phyloP scores from a whole-genome alignment of 2,797 vertebrate genomes.

The Euphonia xanthogaster region DNA sequence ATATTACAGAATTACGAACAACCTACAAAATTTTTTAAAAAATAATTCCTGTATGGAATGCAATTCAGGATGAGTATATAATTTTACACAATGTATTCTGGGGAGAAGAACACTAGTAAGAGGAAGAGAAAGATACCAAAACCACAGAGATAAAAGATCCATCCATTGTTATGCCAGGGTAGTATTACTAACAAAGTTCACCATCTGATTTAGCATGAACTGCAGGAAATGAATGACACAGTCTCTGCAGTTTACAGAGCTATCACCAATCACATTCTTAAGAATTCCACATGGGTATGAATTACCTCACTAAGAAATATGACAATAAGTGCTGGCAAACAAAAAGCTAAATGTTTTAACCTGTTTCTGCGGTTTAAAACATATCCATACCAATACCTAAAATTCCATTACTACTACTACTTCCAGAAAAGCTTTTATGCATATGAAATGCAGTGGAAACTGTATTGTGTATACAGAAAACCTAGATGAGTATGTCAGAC shows the following conservation, averaged over 20 bases:
- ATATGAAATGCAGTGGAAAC: neutral
- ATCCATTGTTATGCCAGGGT: neutral
- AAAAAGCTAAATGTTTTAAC: neutral
- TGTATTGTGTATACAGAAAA: neutral
- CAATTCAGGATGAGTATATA: neutral
- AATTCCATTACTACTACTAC: neutral
- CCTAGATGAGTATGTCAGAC: neutral
- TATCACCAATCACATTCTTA: neutral
- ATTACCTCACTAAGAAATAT: neutral
- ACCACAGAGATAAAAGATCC: neutral
- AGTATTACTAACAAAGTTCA: neutral
- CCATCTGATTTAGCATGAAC: neutral
- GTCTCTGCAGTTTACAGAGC: neutral
- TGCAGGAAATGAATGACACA: neutral
- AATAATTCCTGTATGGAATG: neutral
- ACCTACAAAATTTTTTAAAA: neutral
- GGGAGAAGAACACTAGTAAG: neutral
- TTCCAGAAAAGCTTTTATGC: neutral
- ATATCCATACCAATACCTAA: neutral
- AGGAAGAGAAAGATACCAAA: neutral
- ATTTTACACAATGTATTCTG: neutral
- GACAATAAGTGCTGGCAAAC: neutral
- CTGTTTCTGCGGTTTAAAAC: neutral
- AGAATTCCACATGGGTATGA: neutral
- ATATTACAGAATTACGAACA: neutral